Conservation (phyloP, 2,113 vertebrate species). For the Illadopsis cleaveri region DNA sequence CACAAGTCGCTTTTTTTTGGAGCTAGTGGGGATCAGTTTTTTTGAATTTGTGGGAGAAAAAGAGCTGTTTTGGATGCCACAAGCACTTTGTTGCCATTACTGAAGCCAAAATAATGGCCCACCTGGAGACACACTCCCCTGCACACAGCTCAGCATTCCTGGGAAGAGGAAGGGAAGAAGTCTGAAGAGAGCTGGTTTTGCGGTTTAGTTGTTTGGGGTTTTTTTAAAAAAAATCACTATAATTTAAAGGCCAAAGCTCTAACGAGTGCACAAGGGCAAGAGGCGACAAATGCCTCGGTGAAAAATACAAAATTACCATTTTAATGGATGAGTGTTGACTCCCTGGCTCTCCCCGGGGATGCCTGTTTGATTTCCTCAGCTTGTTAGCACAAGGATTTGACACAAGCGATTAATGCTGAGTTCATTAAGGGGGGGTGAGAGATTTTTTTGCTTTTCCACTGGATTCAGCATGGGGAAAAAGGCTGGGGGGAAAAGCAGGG, state of each 20-base stretch:
- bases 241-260: constrained; percentile 44
- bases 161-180: not conserved
- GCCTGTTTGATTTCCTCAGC: constrained; percentile 30
- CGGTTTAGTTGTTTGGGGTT: not conserved
- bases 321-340: constrained; percentile 39
- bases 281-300: constrained; percentile 12
- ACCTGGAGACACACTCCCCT: rapidly evolving
- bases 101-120: not conserved
- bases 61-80: not conserved
- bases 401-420: constrained; percentile 34
- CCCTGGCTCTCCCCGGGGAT: not conserved
- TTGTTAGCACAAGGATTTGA: constrained; percentile 45
- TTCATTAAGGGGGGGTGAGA: not conserved
- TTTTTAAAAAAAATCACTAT: not conserved
- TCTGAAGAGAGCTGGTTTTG: not conserved
- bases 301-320: constrained; percentile 43
- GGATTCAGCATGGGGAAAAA: not conserved
- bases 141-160: not conserved
- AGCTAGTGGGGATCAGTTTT: not conserved
- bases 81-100: not conserved
- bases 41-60: not conserved
- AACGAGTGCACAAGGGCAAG: constrained; percentile 3
- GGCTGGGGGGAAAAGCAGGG: not conserved
- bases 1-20: rapidly evolving
- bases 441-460: not conserved